A percentile compares a stretch with the other conserved stretches of the same genome.
phyloP scores from a whole-genome alignment of 2,888 invertebrate genomes.

The Eumerus sabulonum region DNA sequence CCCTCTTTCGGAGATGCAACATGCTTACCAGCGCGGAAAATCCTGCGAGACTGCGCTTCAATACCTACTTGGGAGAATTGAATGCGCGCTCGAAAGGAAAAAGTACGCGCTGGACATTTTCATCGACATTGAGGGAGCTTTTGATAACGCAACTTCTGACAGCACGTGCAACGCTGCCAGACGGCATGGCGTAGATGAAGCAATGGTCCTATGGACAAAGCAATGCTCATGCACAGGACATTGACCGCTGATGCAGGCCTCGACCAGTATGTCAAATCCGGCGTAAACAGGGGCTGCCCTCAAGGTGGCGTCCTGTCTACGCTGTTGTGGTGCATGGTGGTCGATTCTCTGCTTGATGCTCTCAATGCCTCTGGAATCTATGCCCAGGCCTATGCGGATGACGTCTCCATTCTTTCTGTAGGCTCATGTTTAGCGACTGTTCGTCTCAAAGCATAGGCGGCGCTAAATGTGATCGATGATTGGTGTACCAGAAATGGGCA shows the following conservation, averaged over 20 bases:
- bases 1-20: neutral
- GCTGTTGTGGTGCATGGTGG: constrained; percentile 3
- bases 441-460: neutral
- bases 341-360: neutral
- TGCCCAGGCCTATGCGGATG: constrained; percentile 1
- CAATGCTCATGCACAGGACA: constrained; percentile 2
- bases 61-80: neutral
- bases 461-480: constrained; percentile 2
- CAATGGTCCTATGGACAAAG: neutral
- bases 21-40: constrained; percentile 4
- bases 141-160: neutral
- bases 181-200: constrained; percentile 6
- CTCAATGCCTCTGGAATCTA: constrained; percentile 1
- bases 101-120: neutral
- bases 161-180: neutral
- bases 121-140: constrained; percentile 4
- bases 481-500: constrained; percentile 8
- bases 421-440: neutral
- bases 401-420: constrained; percentile 5
- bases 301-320: constrained; percentile 2
- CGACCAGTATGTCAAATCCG: neutral
- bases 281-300: constrained; percentile 1
- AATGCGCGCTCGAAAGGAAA: neutral
- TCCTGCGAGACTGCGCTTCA: constrained; percentile 6
- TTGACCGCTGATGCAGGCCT: neutral